Evolutionary conservation across 2,797 vertebrate species (phyloP).

Genomic region (Prionace glauca): DNA sequence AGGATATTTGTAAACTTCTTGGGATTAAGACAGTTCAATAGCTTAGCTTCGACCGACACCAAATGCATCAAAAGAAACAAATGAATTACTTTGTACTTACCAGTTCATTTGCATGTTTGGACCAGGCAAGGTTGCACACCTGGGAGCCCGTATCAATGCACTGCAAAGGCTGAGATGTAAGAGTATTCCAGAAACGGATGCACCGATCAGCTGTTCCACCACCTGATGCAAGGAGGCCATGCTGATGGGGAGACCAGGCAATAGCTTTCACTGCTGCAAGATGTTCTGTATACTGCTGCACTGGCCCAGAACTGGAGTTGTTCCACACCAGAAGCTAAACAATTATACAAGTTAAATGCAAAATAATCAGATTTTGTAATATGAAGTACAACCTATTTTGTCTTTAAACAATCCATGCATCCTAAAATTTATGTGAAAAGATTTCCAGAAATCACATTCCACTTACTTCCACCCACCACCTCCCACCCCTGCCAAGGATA

Average conservation of each 20-base stretch:
- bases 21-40: not conserved
- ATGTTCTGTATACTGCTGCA: conserved; percentile 95
- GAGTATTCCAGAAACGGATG: conserved; percentile 98
- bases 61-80: not conserved
- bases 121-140: conserved; percentile 98
- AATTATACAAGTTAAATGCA: not conserved
- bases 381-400: not conserved
- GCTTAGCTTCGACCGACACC: not conserved
- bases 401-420: not conserved
- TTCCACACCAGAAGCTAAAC: conserved; percentile 90
- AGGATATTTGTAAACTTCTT: not conserved
- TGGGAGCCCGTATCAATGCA: conserved; percentile 95
- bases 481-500: not conserved
- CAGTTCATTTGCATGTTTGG: conserved; percentile 94
- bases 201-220: conserved; percentile 94
- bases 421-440: not conserved
- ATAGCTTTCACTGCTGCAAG: conserved; percentile 96
- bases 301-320: conserved; percentile 86
- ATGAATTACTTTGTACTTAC: conserved; percentile 56
- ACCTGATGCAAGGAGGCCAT: conserved; percentile 85
- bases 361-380: not conserved
- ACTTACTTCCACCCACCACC: not conserved
- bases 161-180: conserved; percentile 90
- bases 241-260: conserved; percentile 96
- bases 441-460: not conserved